Evolutionary conservation across 2,113 vertebrate species (phyloP), one percentile per base, ranked within the genome.

Genomic region (Aix galericulata): DNA sequence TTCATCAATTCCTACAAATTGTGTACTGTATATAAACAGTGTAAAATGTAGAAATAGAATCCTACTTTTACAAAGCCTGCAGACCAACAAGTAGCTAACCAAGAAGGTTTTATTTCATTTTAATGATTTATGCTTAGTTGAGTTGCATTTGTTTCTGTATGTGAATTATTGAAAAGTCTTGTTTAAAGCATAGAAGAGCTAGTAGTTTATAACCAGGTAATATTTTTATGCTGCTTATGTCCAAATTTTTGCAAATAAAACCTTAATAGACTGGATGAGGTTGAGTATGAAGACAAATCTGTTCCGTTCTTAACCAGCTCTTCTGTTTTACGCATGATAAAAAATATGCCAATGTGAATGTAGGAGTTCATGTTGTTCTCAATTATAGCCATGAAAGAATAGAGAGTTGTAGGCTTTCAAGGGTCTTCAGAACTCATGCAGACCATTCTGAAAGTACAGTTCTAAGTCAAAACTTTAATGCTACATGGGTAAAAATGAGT

Each of bases 101-200:
- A 59, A 42, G 80, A 93, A 67, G 86, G 20, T 82, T 86, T 85
- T 66, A 25, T 87, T 95, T 95, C 56, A 60, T 91, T 82, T 95
- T 68, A 78, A 9, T 53, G 55, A 40, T 95, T 96, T 90, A 86
- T 91, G 32, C 52, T 83, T 80, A 56, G 42, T 94, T 94, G 55
- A 94, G 63, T 91, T 97, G 86, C 64, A 0, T 63, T 93, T 91
- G 44, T 82, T 94, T 91, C n/a, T 88, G 22, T 76, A 31, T 90
- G 44, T 93, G 72, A 93, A 94, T 95, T 90, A 89, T 94, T 89
- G 36, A 95, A 23, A 83, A 91, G 73, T 63, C 50, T 52, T 59
- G 3, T 88, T 88, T 82, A 64, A 85, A 94, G 87, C 44, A 7
- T 53, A 64, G 59, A 58, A 31, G 31, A 52, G 10, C 32, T 86